Evolutionary conservation across 2,113 vertebrate species (phyloP), one percentile per base, ranked within the genome.

Genomic region (Chaetodon auriga): DNA sequence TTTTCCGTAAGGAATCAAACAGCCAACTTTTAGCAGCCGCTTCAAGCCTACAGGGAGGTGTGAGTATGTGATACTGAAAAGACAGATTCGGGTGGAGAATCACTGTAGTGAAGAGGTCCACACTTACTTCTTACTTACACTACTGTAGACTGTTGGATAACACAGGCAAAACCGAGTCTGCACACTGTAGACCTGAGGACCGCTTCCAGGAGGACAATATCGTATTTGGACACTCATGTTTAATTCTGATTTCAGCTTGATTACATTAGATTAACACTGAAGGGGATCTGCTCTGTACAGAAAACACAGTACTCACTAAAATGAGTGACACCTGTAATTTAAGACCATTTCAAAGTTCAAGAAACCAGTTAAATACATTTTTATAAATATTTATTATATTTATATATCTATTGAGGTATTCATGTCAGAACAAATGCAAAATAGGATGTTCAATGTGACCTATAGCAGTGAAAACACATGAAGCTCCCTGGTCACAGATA

Each of bases 1-100:
- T 60, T 69, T 81, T 66, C 25, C 23, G 54, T 5, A 36, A 81
- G 25, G 36, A 63, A 30, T 49, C 25, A 78, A 57, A 53, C 49
- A 62, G 63, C 18, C 35, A 43, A 75, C 58, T 76, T 57, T 15
- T 23, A 41, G 21, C 53, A 55, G 48, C 63, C 12, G 16, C 21
- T 1, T 71, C 6, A 75, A 38, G 48, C 45, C 78, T 0, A 0
- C 57, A 55, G n/a, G 68, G 25, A 23, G 9, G 11, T 30, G 30
- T 30, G 30, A 63, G 53, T 35, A 55, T 35, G 11, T 79, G 25
- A 82, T 64, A 6, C 12, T 46, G 23, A 45, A 66, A 7, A 66
- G 21, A 54, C 43, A 70, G 30, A 30, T 30, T 30, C 3, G 3
- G 30, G 30, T 70, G 25, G 9, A 51, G 21, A 38, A 75, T 60